A percentile compares a stretch with the other conserved stretches of the same genome.
These are phyloP conservation scores for Axinella damicornis DNA, from an alignment of 37 sponge, comb jelly and placozoan genomes.

Conservation along the genomic window DNA sequence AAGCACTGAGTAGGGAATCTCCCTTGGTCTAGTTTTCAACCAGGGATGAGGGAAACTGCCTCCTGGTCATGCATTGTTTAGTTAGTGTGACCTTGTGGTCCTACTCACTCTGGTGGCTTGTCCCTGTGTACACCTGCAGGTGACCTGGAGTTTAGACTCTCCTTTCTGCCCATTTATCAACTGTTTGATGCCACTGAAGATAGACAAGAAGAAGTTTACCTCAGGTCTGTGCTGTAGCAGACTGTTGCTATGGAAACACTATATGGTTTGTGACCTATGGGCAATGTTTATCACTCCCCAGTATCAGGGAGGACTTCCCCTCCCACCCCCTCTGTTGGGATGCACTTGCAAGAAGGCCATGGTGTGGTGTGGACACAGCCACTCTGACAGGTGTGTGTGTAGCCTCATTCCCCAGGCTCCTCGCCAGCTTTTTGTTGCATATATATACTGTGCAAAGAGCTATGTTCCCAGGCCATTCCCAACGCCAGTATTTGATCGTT, in stretches of 20 bases:
- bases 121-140: too few species aligned
- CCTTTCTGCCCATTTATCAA: constrained; percentile 56
- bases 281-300: constrained; percentile 18
- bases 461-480: too few species aligned
- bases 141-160: constrained; percentile 70
- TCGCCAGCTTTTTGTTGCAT: too few species aligned
- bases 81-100: too few species aligned
- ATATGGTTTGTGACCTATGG: too few species aligned
- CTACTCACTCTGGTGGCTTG: too few species aligned
- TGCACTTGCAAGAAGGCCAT: constrained; percentile 64
- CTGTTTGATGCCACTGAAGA: constrained; percentile 73
- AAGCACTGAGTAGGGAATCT: too few species aligned
- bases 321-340: constrained; percentile 55
- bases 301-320: constrained; percentile 53
- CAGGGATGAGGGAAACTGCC: too few species aligned
- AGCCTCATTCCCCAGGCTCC: too few species aligned
- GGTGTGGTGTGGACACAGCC: constrained; percentile 10
- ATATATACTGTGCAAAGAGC: too few species aligned
- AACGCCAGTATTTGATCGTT: neutral
- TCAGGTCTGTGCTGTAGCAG: constrained; percentile 24
- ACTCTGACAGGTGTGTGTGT: constrained; percentile 22
- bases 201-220: constrained; percentile 59
- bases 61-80: too few species aligned
- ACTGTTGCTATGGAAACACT: neutral
- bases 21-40: too few species aligned